Conservation (phyloP, 2,888 invertebrate genomes). For the Agriopis marginaria region DNA sequence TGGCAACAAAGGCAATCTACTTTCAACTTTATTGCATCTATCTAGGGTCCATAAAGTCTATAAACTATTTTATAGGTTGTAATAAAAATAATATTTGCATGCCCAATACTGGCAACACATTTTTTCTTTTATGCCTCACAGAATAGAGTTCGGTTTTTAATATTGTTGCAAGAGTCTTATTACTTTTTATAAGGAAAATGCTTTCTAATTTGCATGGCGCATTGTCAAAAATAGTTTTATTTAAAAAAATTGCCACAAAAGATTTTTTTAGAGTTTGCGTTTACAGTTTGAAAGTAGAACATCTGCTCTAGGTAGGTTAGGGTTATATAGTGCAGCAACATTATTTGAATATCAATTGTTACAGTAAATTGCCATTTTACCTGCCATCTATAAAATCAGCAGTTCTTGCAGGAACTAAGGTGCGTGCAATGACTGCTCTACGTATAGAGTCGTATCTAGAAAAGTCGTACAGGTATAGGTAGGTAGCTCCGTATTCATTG, state of each 20-base stretch:
- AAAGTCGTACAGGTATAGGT: too few relatives aligned
- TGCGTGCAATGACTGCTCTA: too few relatives aligned
- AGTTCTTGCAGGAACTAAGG: too few relatives aligned
- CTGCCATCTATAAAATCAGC: background rate
- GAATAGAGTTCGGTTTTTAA: conserved; percentile 57
- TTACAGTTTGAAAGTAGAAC: conserved; percentile 77
- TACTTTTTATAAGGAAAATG: conserved; percentile 51
- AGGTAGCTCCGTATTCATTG: too few relatives aligned
- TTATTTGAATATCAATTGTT: conserved; percentile 4
- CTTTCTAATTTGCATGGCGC: conserved; percentile 83
- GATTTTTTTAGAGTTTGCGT: conserved; percentile 81
- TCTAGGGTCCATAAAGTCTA: conserved; percentile 52
- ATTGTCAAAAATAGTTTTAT: conserved; percentile 81
- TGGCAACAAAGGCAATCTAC: conserved; percentile 35
- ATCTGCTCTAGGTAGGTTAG: conserved; percentile 69
- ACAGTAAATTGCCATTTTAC: background rate
- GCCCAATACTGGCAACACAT: conserved; percentile 53
- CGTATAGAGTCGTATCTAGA: too few relatives aligned
- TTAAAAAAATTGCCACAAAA: conserved; percentile 84
- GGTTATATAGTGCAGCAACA: conserved; percentile 41
- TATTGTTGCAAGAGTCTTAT: conserved; percentile 39
- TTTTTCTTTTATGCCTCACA: conserved; percentile 49
- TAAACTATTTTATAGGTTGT: conserved; percentile 31
- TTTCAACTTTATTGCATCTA: conserved; percentile 45
- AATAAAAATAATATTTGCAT: conserved; percentile 66